These are phyloP conservation scores for Laupala kohalensis DNA, from an alignment of 1,140 invertebrate species.

Conservation along the genomic window DNA sequence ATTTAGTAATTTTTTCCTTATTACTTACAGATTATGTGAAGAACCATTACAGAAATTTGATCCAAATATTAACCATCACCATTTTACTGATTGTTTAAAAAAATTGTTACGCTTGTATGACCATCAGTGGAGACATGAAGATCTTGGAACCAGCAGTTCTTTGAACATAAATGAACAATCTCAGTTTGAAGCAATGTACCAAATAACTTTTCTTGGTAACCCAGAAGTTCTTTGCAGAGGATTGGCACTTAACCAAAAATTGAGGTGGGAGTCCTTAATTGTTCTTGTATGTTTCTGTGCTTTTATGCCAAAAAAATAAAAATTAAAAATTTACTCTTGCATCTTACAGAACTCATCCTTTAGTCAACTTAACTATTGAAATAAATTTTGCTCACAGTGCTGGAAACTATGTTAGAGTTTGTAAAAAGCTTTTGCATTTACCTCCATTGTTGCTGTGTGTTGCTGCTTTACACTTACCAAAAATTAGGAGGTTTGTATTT, in stretches of 20 bases:
- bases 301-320: not conserved
- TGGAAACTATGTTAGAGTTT: not conserved
- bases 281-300: not conserved
- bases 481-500: not conserved
- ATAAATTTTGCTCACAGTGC: not conserved
- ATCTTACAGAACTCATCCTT: not conserved
- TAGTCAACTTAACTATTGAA: not conserved
- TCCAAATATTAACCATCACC: not conserved
- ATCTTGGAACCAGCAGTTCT: not conserved
- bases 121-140: not conserved
- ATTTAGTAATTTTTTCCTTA: no score
- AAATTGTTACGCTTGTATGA: not conserved
- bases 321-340: not conserved
- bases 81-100: not conserved
- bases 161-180: not conserved
- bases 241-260: not conserved
- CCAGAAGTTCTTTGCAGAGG: not conserved
- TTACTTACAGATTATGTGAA: not conserved
- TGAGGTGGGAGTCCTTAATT: not conserved
- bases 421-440: not conserved
- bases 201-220: not conserved
- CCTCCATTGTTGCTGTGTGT: not conserved
- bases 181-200: not conserved
- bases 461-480: not conserved
- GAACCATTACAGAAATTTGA: not conserved